A percentile compares a stretch with the other conserved stretches of the same genome.
phyloP scores from a whole-genome alignment of 2,113 vertebrate species.

The Onychostruthus taczanowskii region DNA sequence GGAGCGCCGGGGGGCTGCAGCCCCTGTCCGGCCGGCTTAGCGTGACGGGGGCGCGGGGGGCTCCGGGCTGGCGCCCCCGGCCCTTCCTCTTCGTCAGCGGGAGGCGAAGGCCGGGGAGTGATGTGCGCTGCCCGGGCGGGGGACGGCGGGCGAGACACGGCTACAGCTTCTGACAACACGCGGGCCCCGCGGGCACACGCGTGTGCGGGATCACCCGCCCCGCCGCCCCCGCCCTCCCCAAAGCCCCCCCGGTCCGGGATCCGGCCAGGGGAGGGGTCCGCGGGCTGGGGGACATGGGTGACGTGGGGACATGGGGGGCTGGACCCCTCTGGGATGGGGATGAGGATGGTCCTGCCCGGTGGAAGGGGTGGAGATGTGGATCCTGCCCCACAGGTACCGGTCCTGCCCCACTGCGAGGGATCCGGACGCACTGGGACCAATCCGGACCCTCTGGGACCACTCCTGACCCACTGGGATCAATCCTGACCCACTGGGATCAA shows the following conservation, averaged over 20 bases:
- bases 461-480: neutral
- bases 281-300: neutral
- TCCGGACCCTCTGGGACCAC: neutral
- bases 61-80: conserved; percentile 18
- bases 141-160: neutral
- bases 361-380: neutral
- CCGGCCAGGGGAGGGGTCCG: neutral
- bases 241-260: accelerated
- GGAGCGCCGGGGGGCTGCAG: conserved; percentile 20
- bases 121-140: conserved; percentile 7
- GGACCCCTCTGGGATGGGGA: neutral
- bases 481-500: neutral
- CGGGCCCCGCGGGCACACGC: neutral
- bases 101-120: conserved; percentile 32
- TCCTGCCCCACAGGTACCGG: accelerated
- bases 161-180: conserved; percentile 32
- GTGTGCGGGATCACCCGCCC: neutral
- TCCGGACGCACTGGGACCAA: accelerated
- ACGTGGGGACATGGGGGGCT: neutral
- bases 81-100: conserved; percentile 40
- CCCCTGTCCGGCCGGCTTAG: conserved; percentile 41
- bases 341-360: neutral
- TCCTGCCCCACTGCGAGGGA: neutral
- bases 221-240: neutral
- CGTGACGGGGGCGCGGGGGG: conserved; percentile 17